Base-by-base conservation (phyloP, 1,140 invertebrate genomes). In the Scaptodrosophila lebanonensis region DNA sequence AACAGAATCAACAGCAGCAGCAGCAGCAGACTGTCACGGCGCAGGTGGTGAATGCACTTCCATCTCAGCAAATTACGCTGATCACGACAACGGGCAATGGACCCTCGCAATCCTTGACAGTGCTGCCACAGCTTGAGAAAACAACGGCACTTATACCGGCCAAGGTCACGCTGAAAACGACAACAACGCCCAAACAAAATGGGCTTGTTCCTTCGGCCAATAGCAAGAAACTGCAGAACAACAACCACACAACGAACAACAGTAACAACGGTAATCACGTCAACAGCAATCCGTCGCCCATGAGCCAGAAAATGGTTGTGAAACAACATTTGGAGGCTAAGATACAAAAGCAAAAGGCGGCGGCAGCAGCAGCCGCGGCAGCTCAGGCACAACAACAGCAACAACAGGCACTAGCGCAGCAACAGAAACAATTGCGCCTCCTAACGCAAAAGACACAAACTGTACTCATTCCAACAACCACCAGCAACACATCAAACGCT, bases 261-360 rank as follows among this genome's bases (percentile, higher is more conserved):
- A 38, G n/a, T 39, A 44, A 3, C 53, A 67, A 4, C 53, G 49
- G 60, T 20, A 39, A 54, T 63, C 57, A 44, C 47, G 13, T 43
- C 7, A 76, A 71, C 9, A 35, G 7, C 30, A 53, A 51, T 9
- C 36, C 77, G 11, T 36, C 76, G 6, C 66, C 73, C 1, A 66
- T 85, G 3, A 86, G 52, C 39, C 85, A 87, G 29, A 90, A 90
- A 40, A 76, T 91, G 38, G 89, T 91, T 9, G 89, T 92, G 1
- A 91, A 92, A 54, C 92, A 93, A 50, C 91, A 93, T 51, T 86
- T 93, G 52, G 92, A 93, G 58, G 91, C 92, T 29, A 92, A 92
- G 68, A 90, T 91, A 66, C 91, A 92, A 42, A 87, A 87, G 52
- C 84, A 86, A 59, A 84, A 86, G 51, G 84, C 84, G 27, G 84